Evolutionary conservation across 2,888 invertebrate genomes (phyloP).

Genomic region (Lycocerus yunnanus): DNA sequence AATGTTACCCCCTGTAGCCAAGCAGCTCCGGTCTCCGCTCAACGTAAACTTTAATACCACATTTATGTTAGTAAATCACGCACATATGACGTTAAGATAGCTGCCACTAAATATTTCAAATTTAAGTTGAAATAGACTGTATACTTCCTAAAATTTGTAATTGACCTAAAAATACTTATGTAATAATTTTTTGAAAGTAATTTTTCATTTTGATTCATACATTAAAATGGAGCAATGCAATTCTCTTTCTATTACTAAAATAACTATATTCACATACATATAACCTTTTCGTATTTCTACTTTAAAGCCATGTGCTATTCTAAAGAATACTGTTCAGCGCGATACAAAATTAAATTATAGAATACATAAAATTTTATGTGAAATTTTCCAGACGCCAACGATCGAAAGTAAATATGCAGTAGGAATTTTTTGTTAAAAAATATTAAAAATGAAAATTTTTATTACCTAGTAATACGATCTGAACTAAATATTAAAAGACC

Average conservation of each 20-base stretch:
- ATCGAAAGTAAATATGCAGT: slow-evolving; percentile 30
- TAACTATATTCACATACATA: slow-evolving; percentile 1
- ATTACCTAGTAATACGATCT: neutral
- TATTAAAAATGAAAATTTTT: neutral
- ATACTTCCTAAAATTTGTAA: neutral
- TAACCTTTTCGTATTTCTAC: slow-evolving; percentile 16
- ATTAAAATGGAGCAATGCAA: neutral
- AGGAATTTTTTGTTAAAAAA: slow-evolving; percentile 1
- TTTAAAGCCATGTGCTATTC: slow-evolving; percentile 22
- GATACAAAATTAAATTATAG: slow-evolving; percentile 38
- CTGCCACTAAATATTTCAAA: neutral
- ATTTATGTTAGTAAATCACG: neutral
- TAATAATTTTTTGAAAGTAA: neutral
- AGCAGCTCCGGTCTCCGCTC: neutral
- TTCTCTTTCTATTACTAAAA: neutral
- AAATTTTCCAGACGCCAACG: slow-evolving; percentile 37
- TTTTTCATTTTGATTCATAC: neutral
- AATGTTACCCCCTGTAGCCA: no score
- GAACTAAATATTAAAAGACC: neutral
- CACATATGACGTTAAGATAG: neutral
- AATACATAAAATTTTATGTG: slow-evolving; percentile 40
- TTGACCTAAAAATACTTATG: neutral
- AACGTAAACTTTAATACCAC: no score
- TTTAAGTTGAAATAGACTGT: neutral
- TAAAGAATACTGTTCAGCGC: slow-evolving; percentile 21